Percentiles rank a stretch among this genome's conserved stretches.
These are phyloP conservation scores for Trachymyrmex septentrionalis DNA, from an alignment of 1,140 invertebrate genomes.

Conservation along the genomic window DNA sequence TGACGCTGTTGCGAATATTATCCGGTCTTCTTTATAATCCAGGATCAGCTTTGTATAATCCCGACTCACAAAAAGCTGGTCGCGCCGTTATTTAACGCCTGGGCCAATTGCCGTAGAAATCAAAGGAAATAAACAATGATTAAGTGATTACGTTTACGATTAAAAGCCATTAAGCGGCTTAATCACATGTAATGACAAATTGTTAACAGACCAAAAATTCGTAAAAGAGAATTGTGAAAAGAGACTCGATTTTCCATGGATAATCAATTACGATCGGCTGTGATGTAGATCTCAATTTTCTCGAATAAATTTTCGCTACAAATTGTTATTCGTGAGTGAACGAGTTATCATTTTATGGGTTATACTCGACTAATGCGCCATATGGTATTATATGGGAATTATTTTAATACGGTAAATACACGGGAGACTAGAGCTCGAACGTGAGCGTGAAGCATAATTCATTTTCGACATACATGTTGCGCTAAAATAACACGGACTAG, in stretches of 20 bases:
- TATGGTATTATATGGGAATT: constrained; percentile 33
- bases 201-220: constrained; percentile 31
- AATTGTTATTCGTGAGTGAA: constrained; percentile 60
- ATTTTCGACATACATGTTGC: constrained; percentile 28
- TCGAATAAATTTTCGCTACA: constrained; percentile 56
- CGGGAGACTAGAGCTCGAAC: constrained; percentile 3
- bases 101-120: constrained; percentile 4
- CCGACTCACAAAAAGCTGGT: constrained; percentile 15
- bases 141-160: constrained; percentile 34
- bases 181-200: constrained; percentile 43
- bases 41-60: constrained; percentile 35
- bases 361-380: not conserved
- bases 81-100: not conserved
- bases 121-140: constrained; percentile 49
- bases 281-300: constrained; percentile 24
- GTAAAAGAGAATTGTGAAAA: not conserved
- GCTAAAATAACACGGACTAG: constrained; percentile 51
- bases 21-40: constrained; percentile 29
- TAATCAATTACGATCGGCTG: constrained; percentile 22
- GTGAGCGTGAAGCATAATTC: constrained; percentile 44
- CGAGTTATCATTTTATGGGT: constrained; percentile 59
- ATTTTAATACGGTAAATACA: constrained; percentile 54
- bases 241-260: constrained; percentile 3
- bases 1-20: constrained; percentile 19
- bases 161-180: constrained; percentile 28